Conservation (phyloP, 2,888 invertebrate genomes). For the Chrysolina americana region DNA sequence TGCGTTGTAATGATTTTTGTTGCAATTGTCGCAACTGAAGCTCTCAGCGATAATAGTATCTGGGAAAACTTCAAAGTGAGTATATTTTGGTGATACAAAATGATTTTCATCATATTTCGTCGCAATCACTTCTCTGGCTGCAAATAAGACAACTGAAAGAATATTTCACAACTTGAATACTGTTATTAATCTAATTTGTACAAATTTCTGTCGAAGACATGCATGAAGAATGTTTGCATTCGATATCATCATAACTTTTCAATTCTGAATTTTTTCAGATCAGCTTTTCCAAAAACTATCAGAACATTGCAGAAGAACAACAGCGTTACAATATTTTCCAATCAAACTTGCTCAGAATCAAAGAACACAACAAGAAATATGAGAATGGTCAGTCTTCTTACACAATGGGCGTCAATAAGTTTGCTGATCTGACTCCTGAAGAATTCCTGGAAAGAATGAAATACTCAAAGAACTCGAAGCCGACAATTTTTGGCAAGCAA, state of each 20-base stretch:
- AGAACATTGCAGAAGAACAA: conserved; percentile 11
- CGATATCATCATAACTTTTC: background rate
- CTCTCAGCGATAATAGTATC: background rate
- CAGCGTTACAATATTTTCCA: conserved; percentile 17
- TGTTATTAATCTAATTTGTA: too few relatives aligned
- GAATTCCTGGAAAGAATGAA: conserved; percentile 10
- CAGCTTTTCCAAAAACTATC: conserved; percentile 4
- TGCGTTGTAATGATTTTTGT: background rate
- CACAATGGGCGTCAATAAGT: conserved; percentile 22
- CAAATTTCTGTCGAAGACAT: too few relatives aligned
- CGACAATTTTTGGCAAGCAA: background rate
- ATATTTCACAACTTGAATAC: too few relatives aligned
- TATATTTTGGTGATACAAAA: background rate
- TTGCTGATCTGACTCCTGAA: conserved; percentile 16
- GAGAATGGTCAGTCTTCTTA: conserved; percentile 5
- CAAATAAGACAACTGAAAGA: too few relatives aligned
- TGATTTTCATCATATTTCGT: too few relatives aligned
- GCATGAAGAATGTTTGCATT: too few relatives aligned
- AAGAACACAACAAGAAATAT: conserved; percentile 20
- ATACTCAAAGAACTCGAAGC: background rate
- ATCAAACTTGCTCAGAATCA: conserved; percentile 1
- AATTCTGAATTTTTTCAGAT: background rate
- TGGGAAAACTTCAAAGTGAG: conserved; percentile 2
- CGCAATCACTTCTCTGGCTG: too few relatives aligned
- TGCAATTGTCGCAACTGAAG: background rate